Evolutionary conservation across 35 echinoderm and acorn worm genomes (phyloP), one percentile per base, ranked within the genome.

Genomic region (Eucidaris tribuloides): DNA sequence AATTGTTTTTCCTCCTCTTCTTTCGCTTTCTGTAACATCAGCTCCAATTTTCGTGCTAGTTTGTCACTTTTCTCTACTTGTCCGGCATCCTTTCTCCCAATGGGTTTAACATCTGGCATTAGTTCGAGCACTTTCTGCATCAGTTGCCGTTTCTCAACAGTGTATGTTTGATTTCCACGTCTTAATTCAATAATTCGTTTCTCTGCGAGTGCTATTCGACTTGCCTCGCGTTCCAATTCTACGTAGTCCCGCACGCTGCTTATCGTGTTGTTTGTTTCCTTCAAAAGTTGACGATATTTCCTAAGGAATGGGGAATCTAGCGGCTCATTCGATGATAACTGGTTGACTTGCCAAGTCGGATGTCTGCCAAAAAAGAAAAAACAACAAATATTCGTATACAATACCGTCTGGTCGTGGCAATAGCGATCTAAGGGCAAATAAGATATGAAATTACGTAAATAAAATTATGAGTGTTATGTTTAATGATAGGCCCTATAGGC

Each of bases 71-170:
- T n/a, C n/a, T n/a, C n/a, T n/a, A n/a, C n/a, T n/a, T n/a, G n/a
- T n/a, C n/a, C 68, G 28, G 18, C 28, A 40, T 0, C 37, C 44
- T 74, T 74, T 71, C 29, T 15, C 4, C 35, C 14, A 22, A 74
- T 74, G 35, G 68, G 68, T 19, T 36, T 44, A 22, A 40, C 68
- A 33, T 36, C 68, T 0, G 68, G 68, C 9, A 74, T 40, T 1
- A 74, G 68, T 74, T 74, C 68, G 11, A 74, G 68, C 28, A 74
- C 68, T 44, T 74, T 74, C 68, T 74, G 38, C 34, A 74, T 74
- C 14, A 74, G 37, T 40, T 74, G 68, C 44, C 37, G 11, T 40
- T 44, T 38, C n/a, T 74, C 68, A 24, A 74, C 44, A 1, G 44
- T 44, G 68, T 42, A 74, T 7, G 68, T 74, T 7, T 44, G 28